Conservation (phyloP, 2,797 vertebrate species). For the Argyrosomus regius region DNA sequence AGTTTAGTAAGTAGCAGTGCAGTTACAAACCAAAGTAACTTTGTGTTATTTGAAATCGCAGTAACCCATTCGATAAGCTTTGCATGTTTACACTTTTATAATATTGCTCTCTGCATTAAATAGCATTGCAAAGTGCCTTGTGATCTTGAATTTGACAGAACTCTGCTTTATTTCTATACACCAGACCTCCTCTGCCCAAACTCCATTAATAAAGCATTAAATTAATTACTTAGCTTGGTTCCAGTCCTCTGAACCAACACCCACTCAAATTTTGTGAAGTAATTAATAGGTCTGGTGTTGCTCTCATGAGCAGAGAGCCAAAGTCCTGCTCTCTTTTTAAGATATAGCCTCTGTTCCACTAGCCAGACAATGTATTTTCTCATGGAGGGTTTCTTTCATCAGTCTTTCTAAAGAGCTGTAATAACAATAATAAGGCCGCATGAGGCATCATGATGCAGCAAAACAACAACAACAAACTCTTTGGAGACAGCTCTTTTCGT, state of each 20-base stretch:
- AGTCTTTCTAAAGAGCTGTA: conserved; percentile 18
- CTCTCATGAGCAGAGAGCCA: conserved; percentile 20
- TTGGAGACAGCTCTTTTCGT: background rate
- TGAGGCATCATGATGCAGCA: conserved; percentile 5
- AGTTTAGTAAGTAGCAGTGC: background rate
- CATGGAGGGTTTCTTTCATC: conserved; percentile 5
- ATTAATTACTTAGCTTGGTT: conserved; percentile 42
- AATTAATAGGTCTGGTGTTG: conserved; percentile 25
- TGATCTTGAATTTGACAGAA: conserved; percentile 6
- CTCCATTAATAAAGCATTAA: conserved; percentile 31
- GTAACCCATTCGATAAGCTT: background rate
- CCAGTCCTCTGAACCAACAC: conserved; percentile 41
- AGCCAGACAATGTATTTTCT: conserved; percentile 12
- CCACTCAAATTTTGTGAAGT: conserved; percentile 30
- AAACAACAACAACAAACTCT: background rate
- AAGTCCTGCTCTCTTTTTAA: conserved; percentile 15
- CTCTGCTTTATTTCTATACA: conserved; percentile 2
- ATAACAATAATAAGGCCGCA: conserved; percentile 1
- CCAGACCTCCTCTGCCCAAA: background rate
- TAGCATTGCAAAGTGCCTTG: background rate
- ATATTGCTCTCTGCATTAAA: background rate
- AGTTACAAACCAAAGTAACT: conserved; percentile 1
- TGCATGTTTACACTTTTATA: background rate
- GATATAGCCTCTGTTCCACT: conserved; percentile 5
- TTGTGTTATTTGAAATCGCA: background rate